Percentiles rank a stretch among this genome's conserved stretches.
Evolutionary conservation across 2,113 vertebrate species (phyloP).

Genomic region (Crypturellus undulatus): DNA sequence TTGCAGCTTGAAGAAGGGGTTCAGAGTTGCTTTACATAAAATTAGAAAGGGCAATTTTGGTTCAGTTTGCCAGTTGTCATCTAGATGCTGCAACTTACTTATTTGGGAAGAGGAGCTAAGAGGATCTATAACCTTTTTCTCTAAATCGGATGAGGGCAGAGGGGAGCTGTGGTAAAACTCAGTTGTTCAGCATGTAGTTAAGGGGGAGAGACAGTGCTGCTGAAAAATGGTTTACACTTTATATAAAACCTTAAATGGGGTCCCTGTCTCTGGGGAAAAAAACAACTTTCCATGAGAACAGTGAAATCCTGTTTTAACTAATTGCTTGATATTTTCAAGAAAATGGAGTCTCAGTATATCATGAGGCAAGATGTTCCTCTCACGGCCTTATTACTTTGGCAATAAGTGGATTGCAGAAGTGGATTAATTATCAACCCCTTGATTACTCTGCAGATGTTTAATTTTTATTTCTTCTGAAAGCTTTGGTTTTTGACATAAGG

Average conservation of each 20-base stretch:
- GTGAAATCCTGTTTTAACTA: neutral
- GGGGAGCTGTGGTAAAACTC: neutral
- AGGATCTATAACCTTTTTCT: neutral
- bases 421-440: neutral
- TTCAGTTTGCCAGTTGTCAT: neutral
- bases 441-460: neutral
- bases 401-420: neutral
- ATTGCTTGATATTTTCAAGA: neutral
- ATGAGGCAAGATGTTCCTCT: neutral
- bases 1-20: neutral
- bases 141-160: neutral
- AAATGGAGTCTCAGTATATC: neutral
- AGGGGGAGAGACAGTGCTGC: neutral
- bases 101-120: neutral
- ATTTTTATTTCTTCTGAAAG: neutral
- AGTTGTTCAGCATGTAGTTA: neutral
- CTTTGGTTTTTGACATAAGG: neutral
- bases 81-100: neutral
- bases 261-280: neutral
- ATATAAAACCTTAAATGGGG: neutral
- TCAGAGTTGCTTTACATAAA: neutral
- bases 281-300: neutral
- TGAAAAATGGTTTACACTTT: neutral
- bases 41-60: neutral
- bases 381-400: neutral